A percentile compares a stretch with the other conserved stretches of the same genome.
Evolutionary conservation across 1,140 invertebrate species (phyloP).

Genomic region (Trachymyrmex septentrionalis): DNA sequence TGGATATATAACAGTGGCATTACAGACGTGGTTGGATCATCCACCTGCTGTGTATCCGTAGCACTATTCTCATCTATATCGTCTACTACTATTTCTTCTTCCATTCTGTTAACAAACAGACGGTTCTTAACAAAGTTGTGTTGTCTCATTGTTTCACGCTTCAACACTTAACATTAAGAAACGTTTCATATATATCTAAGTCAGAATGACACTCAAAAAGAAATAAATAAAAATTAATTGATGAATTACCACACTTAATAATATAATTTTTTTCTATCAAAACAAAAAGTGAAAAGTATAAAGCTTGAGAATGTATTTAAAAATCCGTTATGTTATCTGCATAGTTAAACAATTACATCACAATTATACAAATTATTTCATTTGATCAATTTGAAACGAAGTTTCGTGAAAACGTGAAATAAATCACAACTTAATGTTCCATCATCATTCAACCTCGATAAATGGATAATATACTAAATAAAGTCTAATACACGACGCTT

Average conservation of each 20-base stretch:
- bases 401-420: background rate
- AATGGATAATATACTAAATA: background rate
- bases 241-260: background rate
- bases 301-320: background rate
- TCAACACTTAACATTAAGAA: background rate
- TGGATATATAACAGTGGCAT: conserved; percentile 84
- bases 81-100: conserved; percentile 83
- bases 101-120: conserved; percentile 78
- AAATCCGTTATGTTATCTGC: background rate
- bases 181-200: background rate
- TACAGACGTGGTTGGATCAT: conserved; percentile 79
- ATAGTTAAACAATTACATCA: background rate
- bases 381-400: background rate
- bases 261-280: background rate
- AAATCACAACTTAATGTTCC: background rate
- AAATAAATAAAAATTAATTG: background rate
- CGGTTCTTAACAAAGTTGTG: background rate
- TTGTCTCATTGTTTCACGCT: background rate
- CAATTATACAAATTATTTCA: background rate
- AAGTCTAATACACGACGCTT: background rate
- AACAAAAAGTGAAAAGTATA: background rate
- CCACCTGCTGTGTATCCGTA: conserved; percentile 70
- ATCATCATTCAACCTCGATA: background rate
- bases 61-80: conserved; percentile 78
- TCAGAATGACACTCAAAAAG: background rate